Conservation (phyloP, 2,888 invertebrate species). For the Drosophila peninsularis region DNA sequence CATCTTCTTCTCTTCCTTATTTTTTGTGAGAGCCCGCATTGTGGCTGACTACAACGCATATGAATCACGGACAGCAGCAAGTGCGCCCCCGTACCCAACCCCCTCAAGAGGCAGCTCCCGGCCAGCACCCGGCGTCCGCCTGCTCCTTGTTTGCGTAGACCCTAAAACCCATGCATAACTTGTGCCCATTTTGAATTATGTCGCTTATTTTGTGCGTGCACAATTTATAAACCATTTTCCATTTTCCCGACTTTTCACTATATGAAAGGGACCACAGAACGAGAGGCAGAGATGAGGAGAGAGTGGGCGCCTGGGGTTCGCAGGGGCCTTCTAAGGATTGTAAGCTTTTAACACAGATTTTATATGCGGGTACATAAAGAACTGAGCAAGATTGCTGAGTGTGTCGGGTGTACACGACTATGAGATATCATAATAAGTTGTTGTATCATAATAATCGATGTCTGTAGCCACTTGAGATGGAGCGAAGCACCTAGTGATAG, state of each 20-base stretch:
- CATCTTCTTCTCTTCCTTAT: slow-evolving; percentile 37
- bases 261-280: slow-evolving; percentile 20
- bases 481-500: too few species aligned
- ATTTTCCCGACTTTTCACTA: slow-evolving; percentile 35
- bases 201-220: slow-evolving; percentile 55
- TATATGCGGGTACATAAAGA: slow-evolving; percentile 39
- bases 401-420: neutral
- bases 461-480: too few species aligned
- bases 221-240: slow-evolving; percentile 57
- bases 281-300: neutral
- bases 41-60: slow-evolving; percentile 45
- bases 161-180: slow-evolving; percentile 32
- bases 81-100: neutral
- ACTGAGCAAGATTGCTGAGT: neutral
- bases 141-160: neutral
- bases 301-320: neutral
- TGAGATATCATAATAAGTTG: too few species aligned
- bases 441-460: too few species aligned
- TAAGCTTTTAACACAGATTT: slow-evolving; percentile 30
- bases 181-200: slow-evolving; percentile 56
- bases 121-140: neutral
- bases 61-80: slow-evolving; percentile 59
- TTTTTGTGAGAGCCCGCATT: slow-evolving; percentile 37
- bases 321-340: slow-evolving; percentile 21
- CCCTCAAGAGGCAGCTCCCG: neutral